phyloP scores from a whole-genome alignment of 2,888 invertebrate genomes.

The Limnephilus marmoratus region DNA sequence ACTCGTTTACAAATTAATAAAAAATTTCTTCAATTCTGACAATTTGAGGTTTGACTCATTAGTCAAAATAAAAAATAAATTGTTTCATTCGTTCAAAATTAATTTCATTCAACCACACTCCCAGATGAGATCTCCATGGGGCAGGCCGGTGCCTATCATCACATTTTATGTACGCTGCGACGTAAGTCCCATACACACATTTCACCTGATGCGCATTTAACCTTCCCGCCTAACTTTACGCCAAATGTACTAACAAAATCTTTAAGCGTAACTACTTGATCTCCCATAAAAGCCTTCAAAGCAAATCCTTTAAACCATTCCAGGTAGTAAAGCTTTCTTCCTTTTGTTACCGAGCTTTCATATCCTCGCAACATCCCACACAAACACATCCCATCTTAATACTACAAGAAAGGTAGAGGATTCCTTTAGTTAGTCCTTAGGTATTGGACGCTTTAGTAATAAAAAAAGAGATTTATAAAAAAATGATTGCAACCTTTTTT shows the following conservation, averaged over 20 bases:
- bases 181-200: background rate
- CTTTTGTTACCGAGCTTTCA: background rate
- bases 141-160: background rate
- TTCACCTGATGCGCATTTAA: background rate
- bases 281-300: background rate
- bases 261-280: background rate
- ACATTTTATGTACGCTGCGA: background rate
- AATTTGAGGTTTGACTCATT: no score
- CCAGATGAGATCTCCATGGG: no score
- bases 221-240: background rate
- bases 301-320: background rate
- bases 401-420: background rate
- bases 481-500: no score
- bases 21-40: no score
- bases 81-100: no score
- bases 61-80: no score
- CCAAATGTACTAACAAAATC: background rate
- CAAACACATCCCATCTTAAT: background rate
- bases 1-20: no score
- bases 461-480: no score
- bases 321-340: background rate
- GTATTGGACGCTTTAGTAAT: no score
- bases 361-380: background rate
- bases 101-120: no score
- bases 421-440: background rate